These are phyloP conservation scores for Chiroxiphia lanceolata DNA, from an alignment of 2,797 vertebrate species.

Conservation along the genomic window DNA sequence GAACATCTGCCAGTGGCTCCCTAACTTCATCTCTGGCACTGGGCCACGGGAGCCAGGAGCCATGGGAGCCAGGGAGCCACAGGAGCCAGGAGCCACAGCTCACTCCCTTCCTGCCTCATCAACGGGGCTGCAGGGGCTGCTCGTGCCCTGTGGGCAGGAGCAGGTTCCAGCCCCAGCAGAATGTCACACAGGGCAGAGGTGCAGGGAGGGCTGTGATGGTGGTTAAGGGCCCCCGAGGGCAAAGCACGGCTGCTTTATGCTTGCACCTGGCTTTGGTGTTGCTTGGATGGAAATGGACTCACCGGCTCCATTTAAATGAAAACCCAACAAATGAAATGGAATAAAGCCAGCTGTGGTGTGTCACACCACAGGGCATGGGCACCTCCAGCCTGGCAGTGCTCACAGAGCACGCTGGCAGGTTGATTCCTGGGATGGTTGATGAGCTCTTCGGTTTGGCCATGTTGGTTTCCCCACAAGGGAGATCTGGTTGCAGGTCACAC, in stretches of 20 bases:
- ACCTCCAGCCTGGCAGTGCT: background rate
- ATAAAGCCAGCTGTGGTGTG: background rate
- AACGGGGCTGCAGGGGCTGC: background rate
- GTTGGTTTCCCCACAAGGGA: background rate
- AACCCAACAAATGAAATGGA: background rate
- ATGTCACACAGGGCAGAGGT: background rate
- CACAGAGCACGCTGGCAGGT: background rate
- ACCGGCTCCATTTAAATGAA: background rate
- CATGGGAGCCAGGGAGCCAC: too few relatives aligned
- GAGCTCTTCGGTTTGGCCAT: background rate
- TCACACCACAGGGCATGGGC: background rate
- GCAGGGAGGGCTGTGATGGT: background rate
- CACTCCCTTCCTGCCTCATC: background rate
- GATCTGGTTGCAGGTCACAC: background rate
- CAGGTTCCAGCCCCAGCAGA: background rate
- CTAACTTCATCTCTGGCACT: background rate
- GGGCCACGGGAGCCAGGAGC: accelerated
- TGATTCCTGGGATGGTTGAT: background rate
- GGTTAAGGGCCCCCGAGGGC: background rate
- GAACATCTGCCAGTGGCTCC: background rate
- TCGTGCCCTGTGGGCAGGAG: background rate
- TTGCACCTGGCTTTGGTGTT: background rate
- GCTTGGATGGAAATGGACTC: background rate
- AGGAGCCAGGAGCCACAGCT: background rate
- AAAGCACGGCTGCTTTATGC: background rate